Conservation (phyloP, 2,113 vertebrate species). For the Myiagra hebetior region DNA sequence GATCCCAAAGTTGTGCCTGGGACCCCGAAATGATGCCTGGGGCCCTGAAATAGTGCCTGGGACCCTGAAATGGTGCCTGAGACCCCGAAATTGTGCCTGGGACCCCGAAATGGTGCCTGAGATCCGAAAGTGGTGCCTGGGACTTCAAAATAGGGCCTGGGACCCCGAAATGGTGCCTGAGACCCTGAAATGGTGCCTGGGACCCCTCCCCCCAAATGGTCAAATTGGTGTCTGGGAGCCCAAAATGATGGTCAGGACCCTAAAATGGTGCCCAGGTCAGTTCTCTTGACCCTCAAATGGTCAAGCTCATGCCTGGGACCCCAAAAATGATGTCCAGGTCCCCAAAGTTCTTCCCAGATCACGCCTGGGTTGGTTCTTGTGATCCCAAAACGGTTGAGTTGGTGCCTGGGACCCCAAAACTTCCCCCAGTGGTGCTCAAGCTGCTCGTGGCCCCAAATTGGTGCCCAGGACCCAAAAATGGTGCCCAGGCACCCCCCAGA, state of each 20-base stretch:
- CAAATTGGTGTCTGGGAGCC: neutral
- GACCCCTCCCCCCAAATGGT: neutral
- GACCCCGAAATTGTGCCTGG: no score
- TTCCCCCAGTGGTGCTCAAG: no score
- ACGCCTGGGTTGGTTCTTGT: neutral
- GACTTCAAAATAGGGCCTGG: fast-evolving
- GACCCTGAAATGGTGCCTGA: neutral
- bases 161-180: neutral
- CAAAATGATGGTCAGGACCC: no score
- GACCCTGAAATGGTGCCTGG: no score
- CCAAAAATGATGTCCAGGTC: neutral
- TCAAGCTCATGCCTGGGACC: neutral
- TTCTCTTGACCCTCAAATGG: neutral
- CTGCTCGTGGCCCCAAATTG: neutral
- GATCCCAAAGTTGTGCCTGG: fast-evolving
- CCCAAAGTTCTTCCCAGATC: neutral
- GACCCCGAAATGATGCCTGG: no score
- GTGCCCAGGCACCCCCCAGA: neutral
- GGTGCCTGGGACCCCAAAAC: neutral
- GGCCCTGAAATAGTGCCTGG: no score
- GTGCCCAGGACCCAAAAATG: neutral
- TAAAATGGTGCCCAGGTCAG: neutral
- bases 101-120: no score
- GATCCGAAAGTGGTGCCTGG: neutral
- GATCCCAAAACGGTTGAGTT: neutral